Base-by-base conservation (phyloP, 2,113 vertebrate genomes). In the Gymnarchus niloticus region DNA sequence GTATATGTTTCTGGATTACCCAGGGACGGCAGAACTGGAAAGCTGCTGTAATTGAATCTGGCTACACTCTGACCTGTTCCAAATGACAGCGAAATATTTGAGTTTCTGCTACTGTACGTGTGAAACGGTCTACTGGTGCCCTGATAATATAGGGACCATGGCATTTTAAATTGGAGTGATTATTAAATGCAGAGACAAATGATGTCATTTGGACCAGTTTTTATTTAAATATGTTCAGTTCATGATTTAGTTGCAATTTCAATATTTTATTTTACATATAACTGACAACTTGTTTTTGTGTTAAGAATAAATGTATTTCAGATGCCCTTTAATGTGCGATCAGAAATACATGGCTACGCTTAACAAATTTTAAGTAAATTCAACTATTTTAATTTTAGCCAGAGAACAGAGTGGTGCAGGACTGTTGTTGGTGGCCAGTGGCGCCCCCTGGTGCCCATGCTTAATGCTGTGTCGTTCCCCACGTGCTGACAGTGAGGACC, bases 401-500 rank as follows among this genome's bases (percentile, higher is more conserved):
- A 84, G 57, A 28, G 77, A 49, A 14, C 44, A 49, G 46, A 6
- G 21, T 49, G 9, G 12, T 7, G 6, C 46, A 8, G 9, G 14
- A 56, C 56, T 56, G 10, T 37, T 54, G 12, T 6, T 41, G 48
- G 23, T 82, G 33, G 23, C 14, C 23, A 7, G 2, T 28, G 19
- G 48, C 57, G 8, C 57, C 57, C 76, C 49, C 76, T 78, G 48
- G 19, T 89, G 69, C 28, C 25, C 61, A 6, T 84, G 46, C 56
- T 49, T 48, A 85, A n/a, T 3, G 9, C 23, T 17, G 17, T 10
- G 49, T 19, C 84, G 81, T 80, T 41, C n/a, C 69, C 85, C 85
- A 49, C 37, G 56, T 77, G 21, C 88, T 7, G 88, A n/a, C 87
- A 94, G 93, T 57, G 81, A 91, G 87, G 83, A 81, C 88, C 0